A percentile compares a stretch with the other conserved stretches of the same genome.
Conservation (phyloP, 2,113 vertebrate species). For the Propithecus coquereli region DNA sequence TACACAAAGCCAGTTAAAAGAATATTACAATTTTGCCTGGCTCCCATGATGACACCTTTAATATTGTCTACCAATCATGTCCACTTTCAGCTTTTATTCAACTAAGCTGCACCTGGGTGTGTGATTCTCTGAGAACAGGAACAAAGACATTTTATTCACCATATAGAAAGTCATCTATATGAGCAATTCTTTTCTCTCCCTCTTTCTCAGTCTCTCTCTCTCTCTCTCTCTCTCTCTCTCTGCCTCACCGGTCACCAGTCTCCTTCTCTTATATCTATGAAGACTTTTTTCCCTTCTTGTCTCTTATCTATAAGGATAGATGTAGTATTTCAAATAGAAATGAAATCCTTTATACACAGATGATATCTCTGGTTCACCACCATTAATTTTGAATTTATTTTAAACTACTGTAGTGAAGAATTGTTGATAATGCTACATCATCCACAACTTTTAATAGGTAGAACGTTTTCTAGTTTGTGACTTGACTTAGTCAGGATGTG, state of each 20-base stretch:
- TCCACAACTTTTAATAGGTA: background rate
- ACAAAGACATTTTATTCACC: background rate
- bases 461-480: background rate
- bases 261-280: background rate
- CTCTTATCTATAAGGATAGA: background rate
- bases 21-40: background rate
- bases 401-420: background rate
- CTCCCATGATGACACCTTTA: fast-evolving
- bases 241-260: background rate
- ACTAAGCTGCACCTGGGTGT: background rate
- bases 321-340: background rate
- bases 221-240: background rate
- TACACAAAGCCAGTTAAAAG: background rate
- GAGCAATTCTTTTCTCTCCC: background rate
- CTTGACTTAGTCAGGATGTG: background rate
- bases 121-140: background rate
- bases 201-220: background rate
- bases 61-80: fast-evolving
- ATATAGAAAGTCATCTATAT: background rate
- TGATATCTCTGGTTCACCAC: background rate
- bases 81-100: background rate
- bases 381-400: background rate
- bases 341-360: background rate
- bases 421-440: background rate
- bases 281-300: background rate